Percentiles rank a stretch among this genome's conserved stretches.
These are phyloP conservation scores for Caenorhabditis parvicauda DNA, from an alignment of 2,888 invertebrate species.

Conservation along the genomic window DNA sequence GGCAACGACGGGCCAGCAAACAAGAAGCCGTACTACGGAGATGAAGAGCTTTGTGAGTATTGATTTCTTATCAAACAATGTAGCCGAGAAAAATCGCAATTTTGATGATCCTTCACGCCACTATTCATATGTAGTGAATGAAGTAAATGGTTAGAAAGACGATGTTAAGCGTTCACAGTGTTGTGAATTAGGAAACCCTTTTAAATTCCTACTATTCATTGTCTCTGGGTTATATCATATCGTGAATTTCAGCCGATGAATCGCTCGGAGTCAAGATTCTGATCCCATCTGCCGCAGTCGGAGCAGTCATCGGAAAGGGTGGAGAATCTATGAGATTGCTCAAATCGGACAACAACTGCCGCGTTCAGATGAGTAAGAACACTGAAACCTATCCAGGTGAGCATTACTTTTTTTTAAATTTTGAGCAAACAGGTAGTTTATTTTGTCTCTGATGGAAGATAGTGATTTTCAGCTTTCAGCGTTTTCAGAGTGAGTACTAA, in stretches of 20 bases:
- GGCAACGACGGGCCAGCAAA: conserved; percentile 52
- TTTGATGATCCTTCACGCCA: not conserved
- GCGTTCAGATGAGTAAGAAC: conserved; percentile 98
- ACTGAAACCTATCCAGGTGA: conserved; percentile 96
- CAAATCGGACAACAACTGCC: conserved; percentile 93
- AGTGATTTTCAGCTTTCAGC: no score
- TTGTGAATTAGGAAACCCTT: not conserved
- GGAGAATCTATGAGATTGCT: conserved; percentile 97
- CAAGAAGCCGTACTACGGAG: conserved; percentile 50
- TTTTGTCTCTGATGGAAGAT: no score
- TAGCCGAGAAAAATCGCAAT: not conserved
- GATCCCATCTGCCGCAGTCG: conserved; percentile 79
- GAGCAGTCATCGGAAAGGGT: conserved; percentile 92
- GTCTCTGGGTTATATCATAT: not conserved
- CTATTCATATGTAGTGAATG: no score
- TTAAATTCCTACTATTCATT: not conserved
- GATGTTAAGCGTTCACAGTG: no score
- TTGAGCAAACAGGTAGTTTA: no score
- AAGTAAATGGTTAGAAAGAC: no score
- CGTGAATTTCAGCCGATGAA: conserved; percentile 17
- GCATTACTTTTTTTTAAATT: not conserved
- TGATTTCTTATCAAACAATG: conserved; percentile 23
- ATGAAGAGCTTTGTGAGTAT: conserved; percentile 14
- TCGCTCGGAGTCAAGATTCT: conserved; percentile 58
- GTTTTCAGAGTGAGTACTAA: no score